Base-by-base conservation (phyloP, 1,140 invertebrate species). In the Microplitis mediator region DNA sequence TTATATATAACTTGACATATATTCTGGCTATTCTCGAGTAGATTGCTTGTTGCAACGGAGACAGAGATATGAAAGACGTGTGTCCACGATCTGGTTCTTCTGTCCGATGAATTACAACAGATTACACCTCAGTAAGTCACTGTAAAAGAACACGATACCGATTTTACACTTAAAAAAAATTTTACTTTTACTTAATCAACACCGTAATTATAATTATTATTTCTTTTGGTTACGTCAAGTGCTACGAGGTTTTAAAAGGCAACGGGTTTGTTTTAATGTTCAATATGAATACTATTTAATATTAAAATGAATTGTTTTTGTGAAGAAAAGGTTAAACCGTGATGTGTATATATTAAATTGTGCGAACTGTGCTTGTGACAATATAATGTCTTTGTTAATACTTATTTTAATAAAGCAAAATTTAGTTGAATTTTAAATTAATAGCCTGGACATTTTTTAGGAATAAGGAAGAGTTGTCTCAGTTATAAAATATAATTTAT, bases 311-410 rank as follows among this genome's bases (percentile, higher is more conserved):
- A 69, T 11, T 34, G 73, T 23, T 23, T 23, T 23, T 23, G 23
- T 23, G 23, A 68, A 54, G 54, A 71, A 74, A 74, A 72, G 69
- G 74, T 72, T 35, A 13, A 50, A 78, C 71, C 76, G 76, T 77
- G 73, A 79, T 71, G 80, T 78, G 76, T 23, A 23, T 23, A 23
- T 23, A 23, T 23, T 23, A 78, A 64, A 78, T 72, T 75, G 76
- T 80, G 77, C 75, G 85, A 86, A 86, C 85, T 85, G 84, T 85
- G 84, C 78, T 85, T 86, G 85, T 80, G 78, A 85, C 84, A 82
- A 81, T 81, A 75, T 62, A 74, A 8, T 51, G 69, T 68, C 13
- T 76, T 51, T 51, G 13, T 34, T 11, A 52, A 52, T 61, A 60
- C 34, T 74, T 62, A 58, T 73, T 62, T 73, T 45, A 51, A n/a